A percentile compares a stretch with the other conserved stretches of the same genome.
Conservation (phyloP, 2,888 invertebrate genomes). For the Harpalus rubripes region DNA sequence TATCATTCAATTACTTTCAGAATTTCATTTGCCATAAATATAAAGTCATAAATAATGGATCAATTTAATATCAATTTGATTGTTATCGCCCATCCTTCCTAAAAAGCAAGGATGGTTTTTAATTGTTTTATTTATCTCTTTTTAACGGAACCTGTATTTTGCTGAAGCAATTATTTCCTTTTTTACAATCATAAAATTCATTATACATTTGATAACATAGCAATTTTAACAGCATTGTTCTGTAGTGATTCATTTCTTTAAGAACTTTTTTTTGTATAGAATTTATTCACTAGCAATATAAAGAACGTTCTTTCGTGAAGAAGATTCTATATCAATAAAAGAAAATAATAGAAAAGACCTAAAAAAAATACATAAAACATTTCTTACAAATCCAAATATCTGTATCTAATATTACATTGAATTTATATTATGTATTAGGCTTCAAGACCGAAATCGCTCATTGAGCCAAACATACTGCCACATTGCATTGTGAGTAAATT, state of each 20-base stretch:
- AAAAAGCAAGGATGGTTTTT: not conserved
- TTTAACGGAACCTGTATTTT: conserved; percentile 20
- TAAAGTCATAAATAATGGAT: not conserved
- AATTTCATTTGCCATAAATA: not conserved
- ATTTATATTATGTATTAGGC: too few species aligned
- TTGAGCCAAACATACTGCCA: too few species aligned
- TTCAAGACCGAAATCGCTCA: too few species aligned
- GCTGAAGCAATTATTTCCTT: not conserved
- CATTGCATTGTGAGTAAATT: too few species aligned
- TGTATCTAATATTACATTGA: too few species aligned
- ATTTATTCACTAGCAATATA: too few species aligned
- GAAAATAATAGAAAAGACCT: too few species aligned
- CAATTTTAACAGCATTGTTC: conserved; percentile 28
- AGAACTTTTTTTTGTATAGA: not conserved
- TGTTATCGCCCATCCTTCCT: not conserved
- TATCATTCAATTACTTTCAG: not conserved
- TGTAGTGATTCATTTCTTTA: not conserved
- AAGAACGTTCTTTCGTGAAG: too few species aligned
- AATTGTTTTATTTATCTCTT: not conserved
- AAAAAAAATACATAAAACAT: too few species aligned
- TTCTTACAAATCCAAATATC: too few species aligned
- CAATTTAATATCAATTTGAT: not conserved
- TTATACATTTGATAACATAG: conserved; percentile 26
- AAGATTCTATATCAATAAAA: too few species aligned
- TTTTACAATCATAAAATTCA: conserved; percentile 15